Evolutionary conservation across 2,113 vertebrate genomes (phyloP), one percentile per base, ranked within the genome.

Genomic region (Tetrao urogallus): DNA sequence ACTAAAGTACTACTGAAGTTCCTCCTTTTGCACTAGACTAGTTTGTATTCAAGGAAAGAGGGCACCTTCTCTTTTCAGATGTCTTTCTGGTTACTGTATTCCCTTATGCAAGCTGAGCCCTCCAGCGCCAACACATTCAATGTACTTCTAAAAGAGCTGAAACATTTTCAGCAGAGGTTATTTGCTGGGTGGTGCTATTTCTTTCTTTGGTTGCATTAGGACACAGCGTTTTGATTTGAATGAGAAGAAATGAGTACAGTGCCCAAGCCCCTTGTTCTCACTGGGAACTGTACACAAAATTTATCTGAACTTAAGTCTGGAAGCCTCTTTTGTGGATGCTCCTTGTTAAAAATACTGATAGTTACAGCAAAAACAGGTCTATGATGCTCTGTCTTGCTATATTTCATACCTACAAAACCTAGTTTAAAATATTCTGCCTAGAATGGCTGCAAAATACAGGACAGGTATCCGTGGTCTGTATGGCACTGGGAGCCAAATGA

Each of bases 21-120:
- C 25, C 42, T 76, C 25, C 13, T 72, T 84, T 67, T 75, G 28
- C 27, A 77, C 57, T 5, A 75, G 36, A 18, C 27, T 36, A 76
- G 18, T 38, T 84, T 3, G 1, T 38, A 43, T 32, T 43, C 70
- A 43, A n/a, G 4, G 17, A 61, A 40, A 81, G 69, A 83, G 90
- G 36, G n/a, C 1, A 0, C 12, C 22, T 70, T 27, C 74, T 0
- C 0, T 66, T 93, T 87, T 32, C 54, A 65, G 54, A 47, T 0
- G 0, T 69, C 52, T 72, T 83, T 84, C 52, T 69, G 13, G 32
- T 32, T 66, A 40, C 60, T 38, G 16, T 52, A 30, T 18, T 57
- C 30, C 58, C 48, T 64, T 17, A 45, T 11, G 32, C 10, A 88
- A 88, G 65, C 40, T 6, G 8, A 88, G 43, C 19, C 20, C 40